Conservation (phyloP, 1,140 invertebrate species). For the Battus philenor region DNA sequence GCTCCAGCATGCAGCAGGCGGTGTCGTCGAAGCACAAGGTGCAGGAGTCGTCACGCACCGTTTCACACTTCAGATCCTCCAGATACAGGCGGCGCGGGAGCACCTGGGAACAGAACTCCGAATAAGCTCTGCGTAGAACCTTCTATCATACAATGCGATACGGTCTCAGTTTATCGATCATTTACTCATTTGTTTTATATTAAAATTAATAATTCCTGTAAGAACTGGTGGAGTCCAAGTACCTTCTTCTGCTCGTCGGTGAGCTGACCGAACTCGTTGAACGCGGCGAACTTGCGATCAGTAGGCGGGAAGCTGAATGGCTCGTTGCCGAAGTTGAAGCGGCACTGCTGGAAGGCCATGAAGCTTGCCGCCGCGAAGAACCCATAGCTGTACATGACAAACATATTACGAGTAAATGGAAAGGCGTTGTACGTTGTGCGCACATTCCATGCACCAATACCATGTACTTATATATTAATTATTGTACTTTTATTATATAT, state of each 20-base stretch:
- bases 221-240: too few relatives aligned
- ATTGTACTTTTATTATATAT: too few relatives aligned
- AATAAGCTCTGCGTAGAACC: too few relatives aligned
- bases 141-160: too few relatives aligned
- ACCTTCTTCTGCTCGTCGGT: constrained; percentile 83
- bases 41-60: constrained; percentile 90
- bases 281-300: constrained; percentile 80
- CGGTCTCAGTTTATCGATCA: too few relatives aligned
- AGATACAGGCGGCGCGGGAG: constrained; percentile 84
- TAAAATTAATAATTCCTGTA: too few relatives aligned
- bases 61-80: constrained; percentile 83
- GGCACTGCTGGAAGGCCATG: constrained; percentile 96
- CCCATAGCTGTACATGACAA: constrained; percentile 79
- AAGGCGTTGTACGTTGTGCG: not conserved
- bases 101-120: constrained; percentile 35
- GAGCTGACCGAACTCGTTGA: constrained; percentile 87
- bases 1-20: constrained; percentile 84
- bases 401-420: not conserved
- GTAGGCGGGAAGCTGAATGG: constrained; percentile 88
- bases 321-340: constrained; percentile 93
- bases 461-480: too few relatives aligned
- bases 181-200: too few relatives aligned
- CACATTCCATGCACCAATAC: too few relatives aligned
- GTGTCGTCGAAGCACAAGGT: constrained; percentile 90
- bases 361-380: constrained; percentile 97